A percentile compares a stretch with the other conserved stretches of the same genome.
These are phyloP conservation scores for Danio aesculapii DNA, from an alignment of 2,797 vertebrate genomes.

Conservation along the genomic window DNA sequence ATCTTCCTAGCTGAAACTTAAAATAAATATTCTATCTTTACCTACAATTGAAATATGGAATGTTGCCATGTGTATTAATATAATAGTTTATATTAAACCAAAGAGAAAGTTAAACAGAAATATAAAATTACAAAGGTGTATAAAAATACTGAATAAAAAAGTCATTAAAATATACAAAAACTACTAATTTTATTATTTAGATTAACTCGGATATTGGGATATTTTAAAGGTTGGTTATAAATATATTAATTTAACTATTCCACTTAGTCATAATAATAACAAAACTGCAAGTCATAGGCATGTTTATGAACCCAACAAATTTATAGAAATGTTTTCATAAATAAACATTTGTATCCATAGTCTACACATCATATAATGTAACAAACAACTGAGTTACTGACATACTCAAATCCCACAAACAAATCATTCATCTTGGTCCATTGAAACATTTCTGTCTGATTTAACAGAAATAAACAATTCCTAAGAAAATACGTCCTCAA, in stretches of 20 bases:
- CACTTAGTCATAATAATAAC: background rate
- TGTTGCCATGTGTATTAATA: too few species aligned
- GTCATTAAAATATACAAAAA: too few species aligned
- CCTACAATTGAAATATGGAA: too few species aligned
- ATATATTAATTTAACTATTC: background rate
- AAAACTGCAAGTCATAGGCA: background rate
- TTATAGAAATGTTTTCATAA: background rate
- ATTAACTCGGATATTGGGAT: background rate
- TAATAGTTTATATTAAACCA: too few species aligned
- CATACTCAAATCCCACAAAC: slow-evolving; percentile 11
- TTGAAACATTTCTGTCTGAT: background rate
- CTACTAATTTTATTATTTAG: too few species aligned
- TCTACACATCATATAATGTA: background rate
- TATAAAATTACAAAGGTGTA: too few species aligned
- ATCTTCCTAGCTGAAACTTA: too few species aligned
- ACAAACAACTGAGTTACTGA: background rate
- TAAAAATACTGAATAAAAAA: too few species aligned
- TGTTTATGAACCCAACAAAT: background rate
- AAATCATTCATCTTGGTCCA: slow-evolving; percentile 14
- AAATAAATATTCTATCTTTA: too few species aligned
- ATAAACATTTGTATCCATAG: slow-evolving; percentile 19
- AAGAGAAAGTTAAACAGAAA: too few species aligned
- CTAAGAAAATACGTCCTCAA: background rate
- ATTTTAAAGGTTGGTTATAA: background rate
- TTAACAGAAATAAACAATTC: background rate